Percentiles rank a stretch among this genome's conserved stretches.
These are phyloP conservation scores for Dione vanillae DNA, from an alignment of 2,888 invertebrate species.

Conservation along the genomic window DNA sequence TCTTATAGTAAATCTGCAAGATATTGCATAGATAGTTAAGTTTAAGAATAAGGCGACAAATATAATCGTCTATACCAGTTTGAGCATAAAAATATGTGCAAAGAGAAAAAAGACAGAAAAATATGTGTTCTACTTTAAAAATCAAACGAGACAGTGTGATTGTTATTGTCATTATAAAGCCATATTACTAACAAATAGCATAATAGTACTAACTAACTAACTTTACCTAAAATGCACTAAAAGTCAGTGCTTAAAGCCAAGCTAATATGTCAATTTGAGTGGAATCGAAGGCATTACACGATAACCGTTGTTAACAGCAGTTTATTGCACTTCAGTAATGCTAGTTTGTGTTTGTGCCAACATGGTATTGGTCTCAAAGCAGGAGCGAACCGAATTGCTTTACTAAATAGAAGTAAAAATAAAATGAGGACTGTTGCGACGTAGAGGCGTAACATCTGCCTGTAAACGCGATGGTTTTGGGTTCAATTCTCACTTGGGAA, in stretches of 20 bases:
- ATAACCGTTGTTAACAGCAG: constrained; percentile 44
- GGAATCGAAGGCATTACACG: constrained; percentile 41
- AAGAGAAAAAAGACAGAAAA: too few relatives aligned
- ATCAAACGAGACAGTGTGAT: not conserved
- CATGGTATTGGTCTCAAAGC: not conserved
- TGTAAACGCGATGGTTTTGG: not conserved
- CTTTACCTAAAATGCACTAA: constrained; percentile 1
- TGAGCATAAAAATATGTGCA: too few relatives aligned
- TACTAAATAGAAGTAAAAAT: too few relatives aligned
- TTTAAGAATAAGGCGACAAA: too few relatives aligned
- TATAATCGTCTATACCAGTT: too few relatives aligned
- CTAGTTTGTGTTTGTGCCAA: constrained; percentile 38
- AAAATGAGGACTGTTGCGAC: not conserved
- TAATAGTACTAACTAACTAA: not conserved
- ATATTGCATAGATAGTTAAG: too few relatives aligned
- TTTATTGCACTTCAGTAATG: constrained; percentile 40
- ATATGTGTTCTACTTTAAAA: too few relatives aligned
- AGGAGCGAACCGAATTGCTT: not conserved
- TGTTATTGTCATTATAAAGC: not conserved
- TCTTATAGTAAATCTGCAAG: too few relatives aligned
- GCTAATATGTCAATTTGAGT: constrained; percentile 38
- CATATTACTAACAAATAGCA: not conserved
- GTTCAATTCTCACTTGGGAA: too few relatives aligned
- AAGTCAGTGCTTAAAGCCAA: constrained; percentile 3
- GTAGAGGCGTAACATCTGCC: not conserved